phyloP scores from a whole-genome alignment of 1,140 invertebrate genomes.

The Drosophila nasuta region DNA sequence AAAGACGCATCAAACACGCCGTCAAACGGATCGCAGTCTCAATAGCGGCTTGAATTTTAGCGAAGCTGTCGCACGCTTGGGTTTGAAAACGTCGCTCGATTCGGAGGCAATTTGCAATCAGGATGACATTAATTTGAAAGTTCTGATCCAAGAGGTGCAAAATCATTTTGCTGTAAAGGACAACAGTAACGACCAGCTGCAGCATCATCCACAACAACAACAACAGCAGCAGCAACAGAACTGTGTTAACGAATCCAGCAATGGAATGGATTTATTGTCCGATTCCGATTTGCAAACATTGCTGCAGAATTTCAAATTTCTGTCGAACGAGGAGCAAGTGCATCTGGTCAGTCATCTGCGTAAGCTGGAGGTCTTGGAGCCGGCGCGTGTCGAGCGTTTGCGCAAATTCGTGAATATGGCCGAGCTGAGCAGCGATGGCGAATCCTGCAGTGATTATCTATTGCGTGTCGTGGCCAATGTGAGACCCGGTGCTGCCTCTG shows the following conservation, averaged over 20 bases:
- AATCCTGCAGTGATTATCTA: conserved; percentile 62
- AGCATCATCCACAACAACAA: background rate
- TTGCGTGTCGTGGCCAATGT: conserved; percentile 46
- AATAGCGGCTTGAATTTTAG: conserved; percentile 30
- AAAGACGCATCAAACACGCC: conserved; percentile 51
- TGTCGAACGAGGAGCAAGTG: conserved; percentile 91
- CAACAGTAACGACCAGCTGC: background rate
- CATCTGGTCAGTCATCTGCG: conserved; percentile 91
- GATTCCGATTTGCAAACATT: conserved; percentile 91
- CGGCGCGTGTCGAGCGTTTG: conserved; percentile 89
- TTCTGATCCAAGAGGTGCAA: conserved; percentile 70
- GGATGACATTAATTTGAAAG: conserved; percentile 53
- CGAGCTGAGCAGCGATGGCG: conserved; percentile 72
- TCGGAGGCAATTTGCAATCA: background rate
- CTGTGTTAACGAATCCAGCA: conserved; percentile 18
- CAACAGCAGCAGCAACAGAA: background rate
- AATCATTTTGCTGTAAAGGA: conserved; percentile 54
- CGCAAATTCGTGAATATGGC: conserved; percentile 88
- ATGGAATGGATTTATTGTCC: conserved; percentile 89
- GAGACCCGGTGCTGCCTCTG: background rate
- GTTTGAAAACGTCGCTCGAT: conserved; percentile 14
- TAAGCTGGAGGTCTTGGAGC: conserved; percentile 90
- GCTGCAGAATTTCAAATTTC: conserved; percentile 91
- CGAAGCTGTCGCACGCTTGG: conserved; percentile 41
- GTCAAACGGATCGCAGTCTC: background rate